These are phyloP conservation scores for Eupithecia subfuscata DNA, from an alignment of 2,888 invertebrate species.

Conservation along the genomic window DNA sequence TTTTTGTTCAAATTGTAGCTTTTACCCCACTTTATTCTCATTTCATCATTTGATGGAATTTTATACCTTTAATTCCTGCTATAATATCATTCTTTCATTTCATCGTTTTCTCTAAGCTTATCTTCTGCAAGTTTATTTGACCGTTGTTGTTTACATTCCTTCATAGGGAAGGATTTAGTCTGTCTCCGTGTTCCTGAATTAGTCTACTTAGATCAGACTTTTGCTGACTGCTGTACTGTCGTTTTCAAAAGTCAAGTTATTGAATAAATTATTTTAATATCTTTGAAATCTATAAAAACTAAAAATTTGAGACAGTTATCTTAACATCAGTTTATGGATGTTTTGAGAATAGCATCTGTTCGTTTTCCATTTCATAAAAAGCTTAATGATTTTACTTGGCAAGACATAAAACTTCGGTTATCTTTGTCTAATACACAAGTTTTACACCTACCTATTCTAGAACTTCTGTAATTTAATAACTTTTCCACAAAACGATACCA, in stretches of 20 bases:
- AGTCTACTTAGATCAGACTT: slow-evolving; percentile 73
- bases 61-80: background rate
- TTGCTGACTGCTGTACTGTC: slow-evolving; percentile 52
- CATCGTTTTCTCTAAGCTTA: background rate
- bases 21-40: background rate
- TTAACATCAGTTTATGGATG: background rate
- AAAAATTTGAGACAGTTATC: background rate
- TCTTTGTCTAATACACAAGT: background rate
- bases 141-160: background rate
- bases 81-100: background rate
- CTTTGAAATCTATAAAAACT: background rate
- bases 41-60: background rate
- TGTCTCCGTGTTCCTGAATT: slow-evolving; percentile 50
- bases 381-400: background rate
- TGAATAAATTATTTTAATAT: background rate
- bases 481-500: slow-evolving; percentile 45
- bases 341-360: background rate
- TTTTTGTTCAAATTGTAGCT: slow-evolving; percentile 1
- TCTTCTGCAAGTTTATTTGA: background rate
- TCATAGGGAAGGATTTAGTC: background rate
- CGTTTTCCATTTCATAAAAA: background rate
- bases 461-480: slow-evolving; percentile 10
- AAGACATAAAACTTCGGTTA: background rate
- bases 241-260: slow-evolving; percentile 39
- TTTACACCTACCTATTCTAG: background rate